Conservation (phyloP, 2,113 vertebrate genomes). For the Leiothrix lutea region DNA sequence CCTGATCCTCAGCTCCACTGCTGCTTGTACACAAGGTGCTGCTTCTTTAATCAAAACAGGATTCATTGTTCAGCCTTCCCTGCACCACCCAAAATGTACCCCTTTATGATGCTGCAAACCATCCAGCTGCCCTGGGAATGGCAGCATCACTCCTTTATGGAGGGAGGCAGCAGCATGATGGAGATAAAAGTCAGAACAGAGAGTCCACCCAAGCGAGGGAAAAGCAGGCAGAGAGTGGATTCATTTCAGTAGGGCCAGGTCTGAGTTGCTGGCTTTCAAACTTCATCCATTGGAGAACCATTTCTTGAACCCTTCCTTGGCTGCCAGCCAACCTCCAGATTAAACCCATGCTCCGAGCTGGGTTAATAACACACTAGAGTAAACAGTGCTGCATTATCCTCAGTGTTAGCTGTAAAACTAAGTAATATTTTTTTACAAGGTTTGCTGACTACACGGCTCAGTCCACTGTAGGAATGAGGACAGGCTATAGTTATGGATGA, state of each 20-base stretch:
- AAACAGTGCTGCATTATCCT: background rate
- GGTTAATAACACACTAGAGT: background rate
- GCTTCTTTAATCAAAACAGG: background rate
- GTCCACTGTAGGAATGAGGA: background rate
- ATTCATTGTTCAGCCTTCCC: background rate
- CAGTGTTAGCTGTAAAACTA: background rate
- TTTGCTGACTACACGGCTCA: background rate
- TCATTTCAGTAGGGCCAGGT: background rate
- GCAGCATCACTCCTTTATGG: background rate
- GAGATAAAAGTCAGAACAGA: background rate
- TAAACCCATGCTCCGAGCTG: background rate
- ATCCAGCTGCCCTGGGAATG: background rate
- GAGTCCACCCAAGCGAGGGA: background rate
- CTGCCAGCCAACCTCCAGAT: slow-evolving; percentile 3
- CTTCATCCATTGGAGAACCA: background rate
- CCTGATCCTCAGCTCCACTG: background rate
- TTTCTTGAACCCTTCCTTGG: background rate
- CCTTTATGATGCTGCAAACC: background rate
- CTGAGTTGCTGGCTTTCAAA: background rate
- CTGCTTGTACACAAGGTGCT: background rate
- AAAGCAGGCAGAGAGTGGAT: background rate
- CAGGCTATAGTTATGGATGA: rapidly evolving
- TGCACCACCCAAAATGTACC: background rate
- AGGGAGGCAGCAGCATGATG: background rate
- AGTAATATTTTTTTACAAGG: background rate